Evolutionary conservation across 2,888 invertebrate genomes (phyloP).

Genomic region (Tetranychus truncatus): DNA sequence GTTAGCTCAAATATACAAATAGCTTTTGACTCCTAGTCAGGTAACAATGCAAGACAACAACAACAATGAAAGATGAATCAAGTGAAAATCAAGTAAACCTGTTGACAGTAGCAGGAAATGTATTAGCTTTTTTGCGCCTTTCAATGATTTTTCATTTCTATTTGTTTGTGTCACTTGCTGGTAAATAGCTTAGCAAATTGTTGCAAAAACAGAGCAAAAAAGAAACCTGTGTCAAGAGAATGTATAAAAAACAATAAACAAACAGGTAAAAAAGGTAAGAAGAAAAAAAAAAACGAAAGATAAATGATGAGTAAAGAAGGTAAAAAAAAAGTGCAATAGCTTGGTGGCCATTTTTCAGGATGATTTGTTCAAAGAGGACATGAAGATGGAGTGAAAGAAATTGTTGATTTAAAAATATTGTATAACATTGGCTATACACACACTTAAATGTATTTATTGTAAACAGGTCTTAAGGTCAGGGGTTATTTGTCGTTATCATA

Average conservation of each 20-base stretch:
- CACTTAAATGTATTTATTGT: too few relatives aligned
- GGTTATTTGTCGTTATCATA: too few relatives aligned
- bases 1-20: too few relatives aligned
- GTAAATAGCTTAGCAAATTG: not conserved
- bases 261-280: not conserved
- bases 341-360: too few relatives aligned
- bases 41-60: not conserved
- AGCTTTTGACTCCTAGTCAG: too few relatives aligned
- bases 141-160: not conserved
- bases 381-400: too few relatives aligned
- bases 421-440: too few relatives aligned
- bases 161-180: not conserved
- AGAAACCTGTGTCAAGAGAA: not conserved
- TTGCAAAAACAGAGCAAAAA: not conserved
- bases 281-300: not conserved
- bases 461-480: too few relatives aligned
- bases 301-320: not conserved
- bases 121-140: not conserved
- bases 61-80: slow-evolving; percentile 3
- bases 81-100: not conserved
- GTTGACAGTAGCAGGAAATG: not conserved
- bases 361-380: too few relatives aligned
- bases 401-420: too few relatives aligned
- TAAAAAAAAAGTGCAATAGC: not conserved
- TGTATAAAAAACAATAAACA: not conserved